Conservation (phyloP, 2,888 invertebrate species). For the Syrista parreyssii region DNA sequence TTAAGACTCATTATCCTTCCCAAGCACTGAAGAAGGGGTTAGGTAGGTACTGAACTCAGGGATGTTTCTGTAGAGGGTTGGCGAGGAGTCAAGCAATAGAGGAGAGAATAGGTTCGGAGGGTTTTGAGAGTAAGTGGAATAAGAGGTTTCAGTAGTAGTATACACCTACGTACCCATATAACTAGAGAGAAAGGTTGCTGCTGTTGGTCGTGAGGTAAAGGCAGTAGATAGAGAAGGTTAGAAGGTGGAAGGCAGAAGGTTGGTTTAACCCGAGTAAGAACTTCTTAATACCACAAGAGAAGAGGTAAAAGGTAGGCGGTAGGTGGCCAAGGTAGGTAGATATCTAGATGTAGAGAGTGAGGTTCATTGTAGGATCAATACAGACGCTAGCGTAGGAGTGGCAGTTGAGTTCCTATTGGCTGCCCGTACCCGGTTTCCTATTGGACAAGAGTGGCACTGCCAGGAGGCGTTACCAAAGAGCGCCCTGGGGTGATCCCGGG, state of each 20-base stretch:
- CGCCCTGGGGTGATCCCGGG: slow-evolving; percentile 29
- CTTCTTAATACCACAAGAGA: slow-evolving; percentile 55
- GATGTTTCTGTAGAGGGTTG: background rate
- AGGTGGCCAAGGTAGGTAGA: slow-evolving; percentile 21
- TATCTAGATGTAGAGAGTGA: slow-evolving; percentile 33
- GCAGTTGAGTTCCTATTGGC: slow-evolving; percentile 61
- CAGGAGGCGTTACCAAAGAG: slow-evolving; percentile 59
- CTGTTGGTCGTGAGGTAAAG: slow-evolving; percentile 23
- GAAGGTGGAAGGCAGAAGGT: slow-evolving; percentile 36
- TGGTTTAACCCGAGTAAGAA: slow-evolving; percentile 45
- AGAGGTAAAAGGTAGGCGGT: slow-evolving; percentile 37
- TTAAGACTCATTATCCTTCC: slow-evolving; percentile 64
- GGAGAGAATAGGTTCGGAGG: slow-evolving; percentile 9
- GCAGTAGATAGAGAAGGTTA: slow-evolving; percentile 22
- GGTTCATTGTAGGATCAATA: slow-evolving; percentile 67
- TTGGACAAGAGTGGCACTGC: slow-evolving; percentile 54
- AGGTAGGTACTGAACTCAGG: slow-evolving; percentile 12
- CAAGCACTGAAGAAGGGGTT: slow-evolving; percentile 14
- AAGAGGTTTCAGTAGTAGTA: background rate
- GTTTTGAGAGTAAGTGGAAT: slow-evolving; percentile 2
- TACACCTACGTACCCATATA: background rate
- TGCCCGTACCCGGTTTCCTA: slow-evolving; percentile 37
- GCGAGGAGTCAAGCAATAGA: background rate
- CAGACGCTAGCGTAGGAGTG: slow-evolving; percentile 60
- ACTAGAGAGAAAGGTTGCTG: slow-evolving; percentile 21